A percentile compares a stretch with the other conserved stretches of the same genome.
Evolutionary conservation across 2,797 vertebrate species (phyloP).

Genomic region (Apodemus agrarius): DNA sequence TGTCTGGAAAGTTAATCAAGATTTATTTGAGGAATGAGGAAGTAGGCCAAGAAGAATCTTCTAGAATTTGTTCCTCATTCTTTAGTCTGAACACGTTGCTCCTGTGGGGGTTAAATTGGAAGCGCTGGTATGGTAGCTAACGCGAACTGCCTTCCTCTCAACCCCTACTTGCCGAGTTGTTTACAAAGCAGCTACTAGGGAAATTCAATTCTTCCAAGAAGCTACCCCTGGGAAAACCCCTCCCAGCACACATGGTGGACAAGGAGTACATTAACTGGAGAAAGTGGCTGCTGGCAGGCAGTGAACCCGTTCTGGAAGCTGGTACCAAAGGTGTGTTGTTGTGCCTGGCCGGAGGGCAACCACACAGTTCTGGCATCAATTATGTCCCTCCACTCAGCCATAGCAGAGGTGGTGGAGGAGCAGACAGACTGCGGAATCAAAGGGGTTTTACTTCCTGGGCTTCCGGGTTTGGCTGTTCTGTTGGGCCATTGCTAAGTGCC

Average conservation of each 20-base stretch:
- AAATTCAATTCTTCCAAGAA: conserved; percentile 61
- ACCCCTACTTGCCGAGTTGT: neutral
- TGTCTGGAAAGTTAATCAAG: neutral
- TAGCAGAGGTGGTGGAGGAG: neutral
- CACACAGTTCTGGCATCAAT: neutral
- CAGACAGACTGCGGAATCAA: neutral
- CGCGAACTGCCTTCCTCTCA: neutral
- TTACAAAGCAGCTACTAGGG: conserved; percentile 28
- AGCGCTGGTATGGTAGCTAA: neutral
- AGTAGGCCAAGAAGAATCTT: neutral
- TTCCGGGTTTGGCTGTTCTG: neutral
- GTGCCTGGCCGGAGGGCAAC: neutral
- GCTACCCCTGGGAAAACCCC: conserved; percentile 48
- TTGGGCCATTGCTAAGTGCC: neutral
- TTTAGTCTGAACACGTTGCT: neutral
- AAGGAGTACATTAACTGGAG: conserved; percentile 19
- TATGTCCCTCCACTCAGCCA: neutral
- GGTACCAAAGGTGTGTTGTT: conserved; percentile 43
- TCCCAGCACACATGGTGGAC: neutral
- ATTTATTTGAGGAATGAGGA: neutral
- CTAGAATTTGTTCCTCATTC: neutral
- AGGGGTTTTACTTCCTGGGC: neutral
- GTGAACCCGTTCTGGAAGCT: neutral
- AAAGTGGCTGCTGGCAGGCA: neutral
- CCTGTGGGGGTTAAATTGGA: neutral